Evolutionary conservation across 2,797 vertebrate species (phyloP).

Genomic region (Novumbra hubbsi): DNA sequence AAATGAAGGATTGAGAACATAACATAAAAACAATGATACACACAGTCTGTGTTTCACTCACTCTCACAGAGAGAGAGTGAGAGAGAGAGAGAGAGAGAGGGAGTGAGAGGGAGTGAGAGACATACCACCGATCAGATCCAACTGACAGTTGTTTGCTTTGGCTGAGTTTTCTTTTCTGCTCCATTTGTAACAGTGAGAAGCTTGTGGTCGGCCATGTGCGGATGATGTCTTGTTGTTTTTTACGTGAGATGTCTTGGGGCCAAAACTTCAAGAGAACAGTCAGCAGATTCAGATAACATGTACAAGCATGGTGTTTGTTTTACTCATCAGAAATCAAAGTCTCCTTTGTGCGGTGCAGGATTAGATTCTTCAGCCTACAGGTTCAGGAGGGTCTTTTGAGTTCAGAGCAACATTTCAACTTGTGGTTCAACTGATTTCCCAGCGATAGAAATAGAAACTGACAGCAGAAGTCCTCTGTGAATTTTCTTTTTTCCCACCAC

Average conservation of each 20-base stretch:
- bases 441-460: slow-evolving; percentile 49
- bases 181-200: slow-evolving; percentile 49
- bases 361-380: slow-evolving; percentile 46
- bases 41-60: too few relatives aligned
- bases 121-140: slow-evolving; percentile 13
- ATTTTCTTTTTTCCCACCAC: background rate
- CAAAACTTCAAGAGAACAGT: slow-evolving; percentile 51
- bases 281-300: slow-evolving; percentile 70
- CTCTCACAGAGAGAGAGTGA: background rate
- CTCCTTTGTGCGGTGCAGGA: slow-evolving; percentile 49
- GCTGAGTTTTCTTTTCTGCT: slow-evolving; percentile 34
- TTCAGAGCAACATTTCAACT: slow-evolving; percentile 44
- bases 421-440: slow-evolving; percentile 43
- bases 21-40: background rate
- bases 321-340: slow-evolving; percentile 67
- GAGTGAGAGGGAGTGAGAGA: background rate
- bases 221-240: slow-evolving; percentile 38
- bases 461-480: slow-evolving; percentile 20
- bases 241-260: slow-evolving; percentile 55
- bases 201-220: slow-evolving; percentile 33
- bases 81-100: background rate
- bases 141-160: slow-evolving; percentile 22
- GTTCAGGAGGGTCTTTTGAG: slow-evolving; percentile 44
- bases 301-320: slow-evolving; percentile 68
- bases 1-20: background rate